A percentile compares a stretch with the other conserved stretches of the same genome.
These are phyloP conservation scores for Phragmatobia fuliginosa DNA, from an alignment of 2,888 invertebrate species.

Conservation along the genomic window DNA sequence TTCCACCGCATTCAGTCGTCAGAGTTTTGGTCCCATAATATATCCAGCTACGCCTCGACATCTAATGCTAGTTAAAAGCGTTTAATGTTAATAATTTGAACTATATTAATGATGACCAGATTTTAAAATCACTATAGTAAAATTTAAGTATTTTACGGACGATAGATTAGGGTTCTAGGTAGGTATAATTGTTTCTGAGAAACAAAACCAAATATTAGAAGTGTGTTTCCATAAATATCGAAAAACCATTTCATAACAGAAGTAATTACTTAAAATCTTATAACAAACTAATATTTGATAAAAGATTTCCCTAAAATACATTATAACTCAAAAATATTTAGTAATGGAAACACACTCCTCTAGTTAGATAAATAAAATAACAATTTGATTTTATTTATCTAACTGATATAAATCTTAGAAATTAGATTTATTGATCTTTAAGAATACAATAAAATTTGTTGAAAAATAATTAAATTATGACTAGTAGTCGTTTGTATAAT, in stretches of 20 bases:
- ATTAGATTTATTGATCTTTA: constrained; percentile 19
- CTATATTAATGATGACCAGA: constrained; percentile 54
- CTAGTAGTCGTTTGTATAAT: constrained; percentile 58
- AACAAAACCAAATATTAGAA: constrained; percentile 6
- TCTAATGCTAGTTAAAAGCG: constrained; percentile 52
- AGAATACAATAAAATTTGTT: constrained; percentile 34
- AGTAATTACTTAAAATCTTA: not conserved
- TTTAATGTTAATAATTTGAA: constrained; percentile 58
- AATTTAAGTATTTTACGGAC: constrained; percentile 24
- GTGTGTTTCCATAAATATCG: not conserved
- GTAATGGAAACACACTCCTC: not conserved
- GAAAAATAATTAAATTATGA: constrained; percentile 50
- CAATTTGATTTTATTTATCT: not conserved
- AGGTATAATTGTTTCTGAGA: not conserved
- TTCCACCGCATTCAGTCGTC: constrained; percentile 63
- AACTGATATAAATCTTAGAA: constrained; percentile 15
- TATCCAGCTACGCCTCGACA: constrained; percentile 79
- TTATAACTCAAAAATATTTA: not conserved
- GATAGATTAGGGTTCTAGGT: constrained; percentile 16
- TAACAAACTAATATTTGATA: not conserved
- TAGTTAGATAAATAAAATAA: too few relatives aligned
- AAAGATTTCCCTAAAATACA: not conserved
- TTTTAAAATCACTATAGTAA: constrained; percentile 45
- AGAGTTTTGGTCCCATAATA: constrained; percentile 77
- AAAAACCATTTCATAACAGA: too few relatives aligned